Evolutionary conservation across 2,888 invertebrate genomes (phyloP), one percentile per base, ranked within the genome.

Genomic region (Drosophila antonietae): DNA sequence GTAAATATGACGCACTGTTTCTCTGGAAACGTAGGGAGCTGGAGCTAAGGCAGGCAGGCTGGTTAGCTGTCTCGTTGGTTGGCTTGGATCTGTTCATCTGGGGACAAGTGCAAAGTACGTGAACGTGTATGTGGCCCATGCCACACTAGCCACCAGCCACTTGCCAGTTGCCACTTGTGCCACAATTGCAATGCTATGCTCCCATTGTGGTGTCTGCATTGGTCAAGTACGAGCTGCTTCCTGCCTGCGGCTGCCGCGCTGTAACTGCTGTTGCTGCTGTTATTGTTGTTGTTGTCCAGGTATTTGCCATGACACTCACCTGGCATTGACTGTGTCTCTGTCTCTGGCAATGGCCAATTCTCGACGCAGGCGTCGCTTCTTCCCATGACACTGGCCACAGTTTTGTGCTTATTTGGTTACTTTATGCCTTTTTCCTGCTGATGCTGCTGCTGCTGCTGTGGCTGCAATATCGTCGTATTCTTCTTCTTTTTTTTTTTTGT

Each of bases 391-490:
- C 87, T 81, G 65, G 74, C 64, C 62, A 76, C 60, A 68, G 74
- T 72, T 77, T 80, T 84, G 67, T 71, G 85, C 84, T 87, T 85
- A 89, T 85, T 85, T 85, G 84, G 84, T 87, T 85, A 87, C 84
- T 84, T 89, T 89, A 87, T 84, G 84, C 84, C 89, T 68, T 80
- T 72, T 70, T 69, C 73, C 53, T 60, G 78, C 59, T 72, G 58
- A n/a, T 35, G 33, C 51, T 35, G 4, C 61, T 46, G 51, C 51
- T 33, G 14, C 35, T 35, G 35, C 33, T 28, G 49, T 31, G 12
- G 33, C 52, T 37, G 64, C 53, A 33, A 33, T 33, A 33, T 31
- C 47, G 47, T 28, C 28, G 28, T 46, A 12, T 47, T 46, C 5
- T 28, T 47, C 15, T 46, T 46, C 14, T 47, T 47, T 28, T 28